Evolutionary conservation across 2,888 invertebrate genomes (phyloP).

Genomic region (Tetropium fuscum): DNA sequence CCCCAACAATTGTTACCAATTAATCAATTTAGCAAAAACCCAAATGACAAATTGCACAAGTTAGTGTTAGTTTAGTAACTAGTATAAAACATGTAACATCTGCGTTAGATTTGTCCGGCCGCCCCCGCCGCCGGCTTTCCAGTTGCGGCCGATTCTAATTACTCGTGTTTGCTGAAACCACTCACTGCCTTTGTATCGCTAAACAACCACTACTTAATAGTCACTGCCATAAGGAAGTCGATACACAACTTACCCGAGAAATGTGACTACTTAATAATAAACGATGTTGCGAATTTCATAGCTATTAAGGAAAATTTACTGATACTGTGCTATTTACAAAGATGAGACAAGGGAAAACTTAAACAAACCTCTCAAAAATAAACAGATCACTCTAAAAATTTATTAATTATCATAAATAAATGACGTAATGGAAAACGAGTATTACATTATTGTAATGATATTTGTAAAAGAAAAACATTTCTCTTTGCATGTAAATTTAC

Average conservation of each 20-base stretch:
- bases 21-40: slow-evolving; percentile 55
- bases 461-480: too few relatives aligned
- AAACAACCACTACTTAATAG: slow-evolving; percentile 19
- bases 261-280: too few relatives aligned
- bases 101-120: slow-evolving; percentile 55
- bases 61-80: slow-evolving; percentile 53
- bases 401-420: too few relatives aligned
- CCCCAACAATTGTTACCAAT: slow-evolving; percentile 46
- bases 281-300: too few relatives aligned
- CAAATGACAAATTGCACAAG: slow-evolving; percentile 56
- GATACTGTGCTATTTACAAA: too few relatives aligned
- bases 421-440: too few relatives aligned
- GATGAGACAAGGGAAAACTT: too few relatives aligned
- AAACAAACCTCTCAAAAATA: too few relatives aligned
- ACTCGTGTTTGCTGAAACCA: slow-evolving; percentile 39
- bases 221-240: slow-evolving; percentile 12
- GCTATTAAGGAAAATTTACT: too few relatives aligned
- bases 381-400: too few relatives aligned
- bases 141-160: slow-evolving; percentile 50
- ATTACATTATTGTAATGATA: too few relatives aligned
- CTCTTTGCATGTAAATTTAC: too few relatives aligned
- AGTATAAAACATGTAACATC: slow-evolving; percentile 59
- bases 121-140: slow-evolving; percentile 32
- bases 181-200: slow-evolving; percentile 18
- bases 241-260: slow-evolving; percentile 13